Evolutionary conservation across 2,888 invertebrate genomes (phyloP).

Genomic region (Leptodirus hochenwartii): DNA sequence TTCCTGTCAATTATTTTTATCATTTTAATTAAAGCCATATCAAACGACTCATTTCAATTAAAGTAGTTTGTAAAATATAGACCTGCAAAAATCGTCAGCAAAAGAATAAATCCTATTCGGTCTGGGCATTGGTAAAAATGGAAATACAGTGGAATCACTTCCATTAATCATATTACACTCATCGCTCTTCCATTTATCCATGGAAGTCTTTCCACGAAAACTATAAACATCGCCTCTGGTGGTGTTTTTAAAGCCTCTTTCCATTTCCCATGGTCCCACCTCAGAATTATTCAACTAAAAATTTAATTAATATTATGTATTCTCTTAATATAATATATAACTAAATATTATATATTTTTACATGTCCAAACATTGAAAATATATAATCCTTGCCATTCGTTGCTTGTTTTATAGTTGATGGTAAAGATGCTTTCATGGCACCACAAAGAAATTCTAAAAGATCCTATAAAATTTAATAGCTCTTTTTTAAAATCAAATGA

Average conservation of each 20-base stretch:
- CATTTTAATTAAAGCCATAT: too few species aligned
- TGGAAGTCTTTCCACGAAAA: conserved; percentile 25
- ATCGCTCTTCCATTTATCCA: conserved; percentile 26
- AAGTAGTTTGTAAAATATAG: too few species aligned
- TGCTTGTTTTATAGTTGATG: conserved; percentile 28
- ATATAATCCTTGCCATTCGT: conserved; percentile 32
- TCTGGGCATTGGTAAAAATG: conserved; percentile 21
- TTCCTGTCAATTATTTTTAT: too few species aligned
- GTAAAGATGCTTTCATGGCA: conserved; percentile 18
- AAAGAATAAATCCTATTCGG: conserved; percentile 27
- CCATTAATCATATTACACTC: conserved; percentile 36
- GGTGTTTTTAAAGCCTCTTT: conserved; percentile 32
- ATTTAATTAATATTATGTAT: conserved; percentile 3
- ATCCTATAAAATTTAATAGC: conserved; percentile 5
- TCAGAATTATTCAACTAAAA: conserved; percentile 33
- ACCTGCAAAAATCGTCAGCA: conserved; percentile 40
- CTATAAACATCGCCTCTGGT: conserved; percentile 30
- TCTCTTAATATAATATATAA: background rate
- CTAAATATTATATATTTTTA: conserved; percentile 24
- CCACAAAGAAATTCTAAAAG: conserved; percentile 20
- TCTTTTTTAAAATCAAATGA: background rate
- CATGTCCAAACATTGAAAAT: conserved; percentile 37
- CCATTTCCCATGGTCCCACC: conserved; percentile 35
- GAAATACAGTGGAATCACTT: conserved; percentile 34
- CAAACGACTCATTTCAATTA: too few species aligned